phyloP scores from a whole-genome alignment of 2,888 invertebrate species.

The Coleophora flavipennella region DNA sequence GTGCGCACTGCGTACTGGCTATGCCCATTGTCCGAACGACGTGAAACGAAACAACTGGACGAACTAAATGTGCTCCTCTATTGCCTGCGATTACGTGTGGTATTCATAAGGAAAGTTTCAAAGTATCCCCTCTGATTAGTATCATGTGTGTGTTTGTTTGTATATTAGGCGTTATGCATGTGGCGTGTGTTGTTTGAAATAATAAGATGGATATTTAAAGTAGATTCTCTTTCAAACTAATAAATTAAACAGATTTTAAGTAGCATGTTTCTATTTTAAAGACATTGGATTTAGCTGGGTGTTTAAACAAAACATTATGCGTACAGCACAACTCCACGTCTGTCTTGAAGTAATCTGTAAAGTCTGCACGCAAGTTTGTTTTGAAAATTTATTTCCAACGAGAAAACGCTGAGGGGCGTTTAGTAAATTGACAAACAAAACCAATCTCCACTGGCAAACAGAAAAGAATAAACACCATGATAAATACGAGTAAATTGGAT shows the following conservation, averaged over 20 bases:
- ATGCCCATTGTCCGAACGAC: conserved; percentile 55
- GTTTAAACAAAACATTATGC: too few relatives aligned
- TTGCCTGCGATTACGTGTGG: conserved; percentile 35
- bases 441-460: conserved; percentile 1
- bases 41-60: conserved; percentile 57
- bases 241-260: too few relatives aligned
- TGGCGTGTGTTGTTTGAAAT: not conserved
- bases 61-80: conserved; percentile 46
- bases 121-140: conserved; percentile 26
- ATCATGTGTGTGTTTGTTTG: conserved; percentile 9
- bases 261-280: too few relatives aligned
- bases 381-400: conserved; percentile 1
- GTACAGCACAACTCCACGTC: too few relatives aligned
- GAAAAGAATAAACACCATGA: conserved; percentile 1
- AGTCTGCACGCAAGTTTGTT: conserved; percentile 8
- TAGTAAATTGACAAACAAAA: conserved; percentile 1
- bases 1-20: conserved; percentile 38
- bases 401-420: not conserved
- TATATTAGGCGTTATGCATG: not conserved
- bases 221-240: too few relatives aligned
- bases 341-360: too few relatives aligned
- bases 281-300: too few relatives aligned
- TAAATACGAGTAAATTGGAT: too few relatives aligned
- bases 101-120: conserved; percentile 23
- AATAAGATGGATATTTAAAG: too few relatives aligned